A percentile compares a stretch with the other conserved stretches of the same genome.
Conservation (phyloP, 2,113 vertebrate genomes). For the zebrafish (Danio rerio) region GRCz12tu NC_133176.1:44987001-44987500, state of each 20-base stretch:
- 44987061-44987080: constrained; percentile 1
- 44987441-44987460: constrained; percentile 5
- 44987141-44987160: constrained; percentile 15
- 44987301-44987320: constrained; percentile 18
- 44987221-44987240: constrained; percentile 16
- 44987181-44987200: constrained; percentile 48
- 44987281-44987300: constrained; percentile 11
- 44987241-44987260: constrained; percentile 23
- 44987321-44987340: constrained; percentile 24
- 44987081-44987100: constrained; percentile 50
- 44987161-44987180: constrained; percentile 37
- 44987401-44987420: constrained; percentile 20
- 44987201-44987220: constrained; percentile 21
- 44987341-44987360: constrained; percentile 1
- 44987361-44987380: constrained; percentile 25
- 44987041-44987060: constrained; percentile 38
- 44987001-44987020: constrained; percentile 14
- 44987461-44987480: not conserved
- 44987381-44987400: not conserved
- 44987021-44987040: constrained; percentile 2
- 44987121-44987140: constrained; percentile 41
- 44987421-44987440: constrained; percentile 21
- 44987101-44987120: constrained; percentile 11
- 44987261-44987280: constrained; percentile 20
- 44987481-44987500: not conserved